phyloP scores from a whole-genome alignment of 2,113 vertebrate species.

The Cebus imitator region DNA sequence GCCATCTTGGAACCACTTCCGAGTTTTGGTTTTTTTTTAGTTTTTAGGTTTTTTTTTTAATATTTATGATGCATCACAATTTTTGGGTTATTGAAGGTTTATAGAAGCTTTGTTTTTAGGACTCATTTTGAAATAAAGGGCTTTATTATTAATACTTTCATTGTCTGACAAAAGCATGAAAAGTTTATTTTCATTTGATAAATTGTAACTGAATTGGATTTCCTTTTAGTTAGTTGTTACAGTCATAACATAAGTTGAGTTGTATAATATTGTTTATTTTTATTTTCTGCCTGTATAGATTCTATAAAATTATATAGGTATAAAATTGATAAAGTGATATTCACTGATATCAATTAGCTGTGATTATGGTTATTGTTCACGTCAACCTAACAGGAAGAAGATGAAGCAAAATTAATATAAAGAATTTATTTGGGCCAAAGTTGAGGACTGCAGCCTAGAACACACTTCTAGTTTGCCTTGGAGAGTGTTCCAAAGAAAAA shows the following conservation, averaged over 20 bases:
- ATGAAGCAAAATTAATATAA: background rate
- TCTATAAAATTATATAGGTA: background rate
- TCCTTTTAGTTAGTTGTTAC: background rate
- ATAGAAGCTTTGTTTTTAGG: background rate
- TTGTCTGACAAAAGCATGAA: background rate
- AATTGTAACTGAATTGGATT: background rate
- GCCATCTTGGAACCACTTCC: too few relatives aligned
- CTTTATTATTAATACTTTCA: background rate
- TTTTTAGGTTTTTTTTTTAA: background rate
- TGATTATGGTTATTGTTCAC: background rate
- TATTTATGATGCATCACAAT: background rate
- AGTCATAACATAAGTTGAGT: background rate
- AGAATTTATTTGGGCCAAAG: background rate
- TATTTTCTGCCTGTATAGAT: background rate
- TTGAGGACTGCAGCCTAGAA: background rate
- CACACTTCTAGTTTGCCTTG: background rate
- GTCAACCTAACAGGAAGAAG: too few relatives aligned
- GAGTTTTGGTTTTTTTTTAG: background rate
- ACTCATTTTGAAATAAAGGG: background rate
- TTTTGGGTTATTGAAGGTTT: background rate
- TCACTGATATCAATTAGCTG: background rate
- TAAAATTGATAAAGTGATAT: background rate
- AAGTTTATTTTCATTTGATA: background rate
- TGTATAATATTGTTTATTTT: background rate
- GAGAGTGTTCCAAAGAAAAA: background rate